Base-by-base conservation (phyloP, 2,113 vertebrate species). In the Larimichthys polyactis region DNA sequence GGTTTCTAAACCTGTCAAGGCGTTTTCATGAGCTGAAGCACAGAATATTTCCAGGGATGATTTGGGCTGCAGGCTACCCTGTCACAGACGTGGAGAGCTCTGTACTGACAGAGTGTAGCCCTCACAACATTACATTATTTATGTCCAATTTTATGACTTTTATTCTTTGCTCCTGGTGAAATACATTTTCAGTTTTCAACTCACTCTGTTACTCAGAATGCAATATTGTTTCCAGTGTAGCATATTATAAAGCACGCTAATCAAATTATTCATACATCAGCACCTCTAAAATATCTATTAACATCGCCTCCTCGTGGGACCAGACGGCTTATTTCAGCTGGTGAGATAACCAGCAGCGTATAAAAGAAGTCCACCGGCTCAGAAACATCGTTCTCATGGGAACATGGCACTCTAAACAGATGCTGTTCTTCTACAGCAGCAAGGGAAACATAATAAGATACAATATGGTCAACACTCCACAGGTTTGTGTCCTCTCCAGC, bases 381-480 rank as follows among this genome's bases (percentile, higher is more conserved):
- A 84, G 86, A 81, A 91, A 78, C 68, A 52, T 54, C 65, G 81
- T 90, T 92, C 91, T 92, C 91, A 81, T 87, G 94, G 92, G 92
- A 94, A 85, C 85, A 3, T 10, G 63, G 68, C 52, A 22, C 82
- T 81, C 64, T 29, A 59, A 93, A 84, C 88, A 94, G 89, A 91
- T 92, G 90, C 77, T 91, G 57, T 83, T 90, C 69, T 49, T 83
- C 55, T 36, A 57, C 73, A 78, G 71, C 63, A 49, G 71, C 63
- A 49, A 86, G 59, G 78, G 90, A 90, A 86, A 90, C 67, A 72
- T 75, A 74, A 77, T 71, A 60, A 85, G 43, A 82, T 20, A 51
- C 87, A 91, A 89, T 87, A 91, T 91, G 89, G 79, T 75, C 83
- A 81, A 46, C 79, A 32, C 68, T 88, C 81, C 68, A 91, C 89